These are phyloP conservation scores for Chloroclystis v-ata DNA, from an alignment of 2,888 invertebrate genomes.

Conservation along the genomic window DNA sequence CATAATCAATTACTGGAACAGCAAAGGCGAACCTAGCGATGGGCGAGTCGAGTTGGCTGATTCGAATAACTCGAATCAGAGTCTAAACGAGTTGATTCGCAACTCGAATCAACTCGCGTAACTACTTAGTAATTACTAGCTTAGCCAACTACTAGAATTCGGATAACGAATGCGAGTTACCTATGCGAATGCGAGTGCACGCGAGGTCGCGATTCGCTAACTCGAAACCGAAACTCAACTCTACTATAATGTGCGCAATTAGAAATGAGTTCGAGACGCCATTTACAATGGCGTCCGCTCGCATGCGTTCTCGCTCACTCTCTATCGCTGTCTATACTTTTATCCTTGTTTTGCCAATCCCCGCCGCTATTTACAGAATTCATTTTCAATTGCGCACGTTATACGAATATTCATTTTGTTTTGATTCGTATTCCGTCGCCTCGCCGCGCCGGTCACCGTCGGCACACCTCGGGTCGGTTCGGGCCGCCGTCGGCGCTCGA, in stretches of 20 bases:
- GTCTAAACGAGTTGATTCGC: conserved; percentile 1
- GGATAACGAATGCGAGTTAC: background rate
- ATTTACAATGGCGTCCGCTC: no score
- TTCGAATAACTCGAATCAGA: background rate
- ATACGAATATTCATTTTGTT: no score
- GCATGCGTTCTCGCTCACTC: no score
- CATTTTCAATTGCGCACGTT: no score
- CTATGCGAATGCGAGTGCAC: conserved; percentile 1
- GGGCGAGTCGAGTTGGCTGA: no score
- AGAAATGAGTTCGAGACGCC: no score
- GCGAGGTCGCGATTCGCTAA: conserved; percentile 1
- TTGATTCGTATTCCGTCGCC: conserved; percentile 1
- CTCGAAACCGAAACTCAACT: conserved; percentile 1
- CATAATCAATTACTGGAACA: no score
- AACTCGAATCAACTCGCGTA: background rate
- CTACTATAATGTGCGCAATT: background rate
- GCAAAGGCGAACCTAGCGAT: no score
- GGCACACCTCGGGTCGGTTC: conserved; percentile 4
- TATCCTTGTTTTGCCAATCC: no score
- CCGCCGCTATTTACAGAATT: no score
- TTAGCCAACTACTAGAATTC: background rate
- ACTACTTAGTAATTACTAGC: no score
- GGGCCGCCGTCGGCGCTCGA: conserved; percentile 3
- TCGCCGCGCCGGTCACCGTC: conserved; percentile 2
- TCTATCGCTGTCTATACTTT: no score